Percentiles rank a stretch among this genome's conserved stretches.
These are phyloP conservation scores for Melinopterus prodromus DNA, from an alignment of 2,888 invertebrate genomes.

Conservation along the genomic window DNA sequence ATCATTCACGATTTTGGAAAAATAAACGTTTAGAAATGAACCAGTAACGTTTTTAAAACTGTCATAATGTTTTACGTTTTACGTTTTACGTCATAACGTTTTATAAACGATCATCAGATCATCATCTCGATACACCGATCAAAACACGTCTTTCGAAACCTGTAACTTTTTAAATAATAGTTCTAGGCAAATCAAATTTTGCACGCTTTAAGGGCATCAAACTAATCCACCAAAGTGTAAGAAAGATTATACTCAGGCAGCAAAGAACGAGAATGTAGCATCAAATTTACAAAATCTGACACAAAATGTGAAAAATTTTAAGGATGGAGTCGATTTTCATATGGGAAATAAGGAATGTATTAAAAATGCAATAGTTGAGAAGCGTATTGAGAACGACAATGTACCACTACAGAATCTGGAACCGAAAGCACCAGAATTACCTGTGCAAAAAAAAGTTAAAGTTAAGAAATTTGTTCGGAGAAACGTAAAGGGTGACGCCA, in stretches of 20 bases:
- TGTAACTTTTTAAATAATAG: too few species aligned
- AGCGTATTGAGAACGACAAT: too few species aligned
- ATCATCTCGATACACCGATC: too few species aligned
- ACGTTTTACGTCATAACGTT: too few species aligned
- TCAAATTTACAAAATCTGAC: background rate
- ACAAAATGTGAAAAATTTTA: background rate
- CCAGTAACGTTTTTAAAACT: too few species aligned
- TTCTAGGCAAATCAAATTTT: too few species aligned
- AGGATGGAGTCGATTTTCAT: background rate
- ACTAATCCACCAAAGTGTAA: background rate
- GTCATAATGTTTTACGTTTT: too few species aligned
- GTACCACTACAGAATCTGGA: background rate
- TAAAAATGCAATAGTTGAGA: background rate
- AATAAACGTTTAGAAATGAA: too few species aligned
- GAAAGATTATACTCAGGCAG: background rate
- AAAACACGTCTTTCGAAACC: too few species aligned
- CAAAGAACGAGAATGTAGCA: background rate
- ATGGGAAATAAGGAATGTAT: background rate
- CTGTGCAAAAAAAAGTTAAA: background rate
- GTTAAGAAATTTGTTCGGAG: background rate
- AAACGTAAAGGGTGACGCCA: background rate
- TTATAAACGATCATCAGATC: too few species aligned
- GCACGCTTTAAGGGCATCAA: too few species aligned
- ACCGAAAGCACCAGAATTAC: background rate
- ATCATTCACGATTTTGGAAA: too few species aligned